These are phyloP conservation scores for Cichladusa arquata DNA, from an alignment of 2,113 vertebrate species.

Conservation along the genomic window DNA sequence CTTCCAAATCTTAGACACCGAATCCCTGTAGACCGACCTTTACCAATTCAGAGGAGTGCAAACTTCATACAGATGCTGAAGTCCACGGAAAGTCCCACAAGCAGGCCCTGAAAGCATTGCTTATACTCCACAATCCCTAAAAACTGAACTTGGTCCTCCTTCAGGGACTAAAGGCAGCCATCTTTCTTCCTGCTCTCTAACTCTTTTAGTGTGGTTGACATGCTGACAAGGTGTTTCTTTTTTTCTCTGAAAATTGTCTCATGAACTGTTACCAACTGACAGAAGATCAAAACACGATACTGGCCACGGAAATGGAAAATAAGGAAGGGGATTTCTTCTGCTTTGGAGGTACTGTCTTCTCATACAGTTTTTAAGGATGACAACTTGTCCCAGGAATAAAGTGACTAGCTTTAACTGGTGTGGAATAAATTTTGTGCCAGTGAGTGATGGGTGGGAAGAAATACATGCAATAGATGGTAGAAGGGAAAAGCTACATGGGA, in stretches of 20 bases:
- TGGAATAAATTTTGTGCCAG: neutral
- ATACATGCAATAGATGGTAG: neutral
- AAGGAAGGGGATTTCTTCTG: neutral
- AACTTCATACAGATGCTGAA: neutral
- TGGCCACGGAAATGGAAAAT: neutral
- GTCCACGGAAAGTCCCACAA: neutral
- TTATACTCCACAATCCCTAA: neutral
- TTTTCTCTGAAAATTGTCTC: neutral
- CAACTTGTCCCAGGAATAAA: neutral
- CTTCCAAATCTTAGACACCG: neutral
- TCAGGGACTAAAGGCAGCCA: fast-evolving
- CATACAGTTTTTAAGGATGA: neutral
- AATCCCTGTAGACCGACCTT: neutral
- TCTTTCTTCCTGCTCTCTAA: neutral
- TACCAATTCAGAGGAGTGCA: neutral
- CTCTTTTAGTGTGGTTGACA: neutral
- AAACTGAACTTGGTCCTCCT: neutral
- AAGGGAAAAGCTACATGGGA: neutral
- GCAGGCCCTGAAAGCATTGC: neutral
- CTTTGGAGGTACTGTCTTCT: neutral
- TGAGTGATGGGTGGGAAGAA: neutral
- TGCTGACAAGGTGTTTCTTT: neutral
- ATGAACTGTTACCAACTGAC: neutral
- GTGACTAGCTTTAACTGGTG: neutral
- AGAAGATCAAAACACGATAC: neutral